phyloP scores from a whole-genome alignment of 2,113 vertebrate genomes.

The Alouatta palliata region DNA sequence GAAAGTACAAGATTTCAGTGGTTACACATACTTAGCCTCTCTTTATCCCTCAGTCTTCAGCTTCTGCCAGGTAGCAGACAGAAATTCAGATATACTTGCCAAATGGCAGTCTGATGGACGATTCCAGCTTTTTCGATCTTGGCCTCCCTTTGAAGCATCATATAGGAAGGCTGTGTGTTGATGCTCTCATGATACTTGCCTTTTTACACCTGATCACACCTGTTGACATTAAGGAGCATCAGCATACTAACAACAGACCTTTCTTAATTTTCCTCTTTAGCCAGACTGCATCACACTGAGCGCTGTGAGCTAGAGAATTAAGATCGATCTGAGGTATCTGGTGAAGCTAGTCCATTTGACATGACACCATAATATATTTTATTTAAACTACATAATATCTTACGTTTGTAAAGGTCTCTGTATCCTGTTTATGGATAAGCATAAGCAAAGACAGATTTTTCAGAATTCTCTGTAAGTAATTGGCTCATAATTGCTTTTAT shows the following conservation, averaged over 20 bases:
- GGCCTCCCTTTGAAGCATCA: constrained; percentile 63
- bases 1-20: constrained; percentile 72
- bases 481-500: constrained; percentile 56
- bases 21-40: constrained; percentile 26
- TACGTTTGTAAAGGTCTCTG: constrained; percentile 48
- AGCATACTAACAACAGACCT: constrained; percentile 62
- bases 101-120: constrained; percentile 62
- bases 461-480: constrained; percentile 41
- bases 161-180: constrained; percentile 42
- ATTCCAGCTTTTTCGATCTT: constrained; percentile 76
- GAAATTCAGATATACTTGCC: constrained; percentile 63
- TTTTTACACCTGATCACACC: constrained; percentile 66
- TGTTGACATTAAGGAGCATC: constrained; percentile 53
- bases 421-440: background rate
- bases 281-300: constrained; percentile 1
- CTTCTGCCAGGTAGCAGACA: constrained; percentile 38
- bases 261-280: constrained; percentile 53
- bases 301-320: constrained; percentile 48
- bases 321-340: constrained; percentile 10
- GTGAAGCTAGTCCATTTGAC: constrained; percentile 67
- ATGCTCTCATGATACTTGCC: constrained; percentile 51
- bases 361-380: constrained; percentile 59
- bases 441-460: constrained; percentile 55
- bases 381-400: constrained; percentile 53
- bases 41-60: constrained; percentile 38